phyloP scores from a whole-genome alignment of 1,140 invertebrate species.

The Bombus affinis region DNA sequence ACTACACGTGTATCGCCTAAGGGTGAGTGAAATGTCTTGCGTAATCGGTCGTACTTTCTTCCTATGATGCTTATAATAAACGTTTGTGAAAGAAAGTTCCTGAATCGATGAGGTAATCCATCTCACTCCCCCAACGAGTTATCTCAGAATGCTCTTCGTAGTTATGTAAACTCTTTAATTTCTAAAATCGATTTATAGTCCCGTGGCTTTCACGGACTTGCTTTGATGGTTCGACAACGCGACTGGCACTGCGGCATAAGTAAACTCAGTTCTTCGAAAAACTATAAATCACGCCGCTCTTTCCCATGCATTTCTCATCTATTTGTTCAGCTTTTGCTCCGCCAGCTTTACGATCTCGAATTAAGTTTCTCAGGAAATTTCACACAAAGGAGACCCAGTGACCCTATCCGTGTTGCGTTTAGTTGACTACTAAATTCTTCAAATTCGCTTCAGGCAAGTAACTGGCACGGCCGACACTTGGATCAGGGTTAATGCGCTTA shows the following conservation, averaged over 20 bases:
- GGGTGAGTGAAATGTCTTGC: conserved; percentile 44
- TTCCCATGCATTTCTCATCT: conserved; percentile 10
- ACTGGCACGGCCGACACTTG: not conserved
- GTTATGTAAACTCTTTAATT: conserved; percentile 45
- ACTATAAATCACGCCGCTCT: conserved; percentile 5
- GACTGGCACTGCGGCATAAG: not conserved
- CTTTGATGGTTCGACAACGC: not conserved
- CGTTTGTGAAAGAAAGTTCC: conserved; percentile 44
- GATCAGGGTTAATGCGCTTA: not conserved
- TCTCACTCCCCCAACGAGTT: conserved; percentile 36
- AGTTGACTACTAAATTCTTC: not conserved
- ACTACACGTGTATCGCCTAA: conserved; percentile 3
- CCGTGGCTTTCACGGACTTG: not conserved
- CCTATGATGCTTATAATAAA: conserved; percentile 26
- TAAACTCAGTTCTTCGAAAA: not conserved
- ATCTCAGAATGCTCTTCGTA: not conserved
- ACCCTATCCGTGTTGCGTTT: not conserved
- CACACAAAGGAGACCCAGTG: not conserved
- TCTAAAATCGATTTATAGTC: conserved; percentile 35
- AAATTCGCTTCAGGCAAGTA: not conserved
- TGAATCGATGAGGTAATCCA: conserved; percentile 40
- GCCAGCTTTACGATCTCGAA: not conserved
- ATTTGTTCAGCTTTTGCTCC: not conserved
- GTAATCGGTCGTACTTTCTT: conserved; percentile 51
- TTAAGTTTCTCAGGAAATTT: not conserved